Base-by-base conservation (phyloP, 2,797 vertebrate genomes). In the Muraenolepis orangiensis region DNA sequence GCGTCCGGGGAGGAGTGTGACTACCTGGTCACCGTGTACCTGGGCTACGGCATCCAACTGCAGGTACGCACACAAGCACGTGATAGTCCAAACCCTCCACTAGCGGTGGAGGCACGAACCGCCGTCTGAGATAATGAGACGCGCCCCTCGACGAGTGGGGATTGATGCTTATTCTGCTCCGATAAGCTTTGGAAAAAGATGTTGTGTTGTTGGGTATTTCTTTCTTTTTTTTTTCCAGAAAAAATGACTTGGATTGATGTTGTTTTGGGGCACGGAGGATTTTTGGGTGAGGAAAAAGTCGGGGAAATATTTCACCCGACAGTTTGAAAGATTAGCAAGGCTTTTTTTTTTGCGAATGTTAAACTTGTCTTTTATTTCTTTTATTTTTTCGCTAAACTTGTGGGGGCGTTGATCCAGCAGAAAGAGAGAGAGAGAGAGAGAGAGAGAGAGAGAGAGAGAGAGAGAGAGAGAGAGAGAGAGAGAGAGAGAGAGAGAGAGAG, bases 41-140 rank as follows among this genome's bases (percentile, higher is more conserved):
- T 97, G 28, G 97, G 98, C 85, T 98, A 97, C 0, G 97, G 97
- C 0, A 95, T 99, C 61, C 96, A 99, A 90, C 94, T 99, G 87
- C 96, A 98, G 96, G 98, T 99, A 77, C 95, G 97, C 86, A 70
- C 30, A n/a, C 71, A n/a, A n/a, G n/a, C n/a, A n/a, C n/a, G n/a
- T n/a, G n/a, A n/a, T n/a, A n/a, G n/a, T n/a, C n/a, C n/a, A n/a
- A n/a, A n/a, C n/a, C n/a, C n/a, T n/a, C n/a, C n/a, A n/a, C n/a
- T n/a, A n/a, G n/a, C n/a, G n/a, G n/a, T n/a, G n/a, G n/a, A n/a
- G n/a, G n/a, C n/a, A n/a, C n/a, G n/a, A n/a, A n/a, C n/a, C n/a
- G n/a, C n/a, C n/a, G n/a, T 20, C 5, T 6, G 13, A 14, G 36
- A 38, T 38, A 12, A 38, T 10, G 36, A 38, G 36, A 12, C 36